These are phyloP conservation scores for Aldabrachelys gigantea DNA, from an alignment of 2,113 vertebrate genomes.

Conservation along the genomic window DNA sequence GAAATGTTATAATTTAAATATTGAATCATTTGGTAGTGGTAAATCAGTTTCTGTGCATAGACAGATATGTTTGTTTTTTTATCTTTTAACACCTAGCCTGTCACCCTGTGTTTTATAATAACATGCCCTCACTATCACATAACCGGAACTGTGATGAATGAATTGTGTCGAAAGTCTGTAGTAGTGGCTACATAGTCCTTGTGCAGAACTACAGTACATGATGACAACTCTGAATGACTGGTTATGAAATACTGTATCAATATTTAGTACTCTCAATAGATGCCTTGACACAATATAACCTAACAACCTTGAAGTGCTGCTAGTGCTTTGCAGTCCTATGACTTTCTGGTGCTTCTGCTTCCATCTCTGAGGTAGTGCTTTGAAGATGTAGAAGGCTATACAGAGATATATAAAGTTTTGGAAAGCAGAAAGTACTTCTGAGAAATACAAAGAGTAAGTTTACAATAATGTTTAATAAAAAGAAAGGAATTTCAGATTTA, in stretches of 20 bases:
- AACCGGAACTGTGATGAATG: neutral
- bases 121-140: neutral
- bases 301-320: neutral
- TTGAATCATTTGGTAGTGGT: neutral
- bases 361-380: neutral
- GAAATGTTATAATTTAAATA: neutral
- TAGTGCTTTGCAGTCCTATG: neutral
- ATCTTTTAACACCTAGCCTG: neutral
- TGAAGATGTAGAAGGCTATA: neutral
- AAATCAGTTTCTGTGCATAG: neutral
- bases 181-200: neutral
- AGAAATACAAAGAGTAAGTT: neutral
- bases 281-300: neutral
- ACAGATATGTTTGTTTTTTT: neutral
- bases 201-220: neutral
- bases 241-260: neutral
- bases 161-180: neutral
- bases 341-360: neutral
- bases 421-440: neutral
- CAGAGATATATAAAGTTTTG: neutral
- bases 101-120: neutral
- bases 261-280: neutral
- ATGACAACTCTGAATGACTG: slow-evolving; percentile 12
- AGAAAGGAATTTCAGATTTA: neutral
- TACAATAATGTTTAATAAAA: neutral